Conservation (phyloP, 2,113 vertebrate species). For the Phrynocephalus versicolor region DNA sequence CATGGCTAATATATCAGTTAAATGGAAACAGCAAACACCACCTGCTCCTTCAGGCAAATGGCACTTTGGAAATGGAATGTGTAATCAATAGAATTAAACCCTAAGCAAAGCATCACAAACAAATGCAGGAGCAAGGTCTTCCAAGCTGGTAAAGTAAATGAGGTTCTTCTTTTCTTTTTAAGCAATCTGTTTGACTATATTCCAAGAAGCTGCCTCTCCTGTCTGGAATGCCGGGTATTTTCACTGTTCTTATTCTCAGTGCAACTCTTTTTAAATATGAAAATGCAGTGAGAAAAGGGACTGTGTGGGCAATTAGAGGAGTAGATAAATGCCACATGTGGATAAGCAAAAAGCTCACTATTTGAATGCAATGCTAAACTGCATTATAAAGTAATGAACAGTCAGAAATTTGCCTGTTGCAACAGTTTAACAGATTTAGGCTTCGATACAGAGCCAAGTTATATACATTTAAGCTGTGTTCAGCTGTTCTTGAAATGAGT, state of each 20-base stretch:
- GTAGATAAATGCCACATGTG: slow-evolving; percentile 52
- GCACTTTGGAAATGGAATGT: slow-evolving; percentile 86
- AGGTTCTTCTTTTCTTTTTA: slow-evolving; percentile 31
- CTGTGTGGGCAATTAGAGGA: slow-evolving; percentile 15
- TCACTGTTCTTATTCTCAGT: slow-evolving; percentile 13
- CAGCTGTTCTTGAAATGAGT: background rate
- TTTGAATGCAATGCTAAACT: slow-evolving; percentile 63
- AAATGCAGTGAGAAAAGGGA: background rate
- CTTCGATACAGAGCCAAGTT: background rate
- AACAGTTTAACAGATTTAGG: slow-evolving; percentile 38
- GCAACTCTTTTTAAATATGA: slow-evolving; percentile 7
- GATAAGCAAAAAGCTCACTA: slow-evolving; percentile 51
- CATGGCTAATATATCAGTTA: slow-evolving; percentile 88
- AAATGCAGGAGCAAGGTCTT: slow-evolving; percentile 74
- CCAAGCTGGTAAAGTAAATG: slow-evolving; percentile 63
- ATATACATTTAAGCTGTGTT: background rate
- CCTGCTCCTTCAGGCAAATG: slow-evolving; percentile 87
- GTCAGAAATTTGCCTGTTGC: slow-evolving; percentile 49
- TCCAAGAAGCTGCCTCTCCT: slow-evolving; percentile 47
- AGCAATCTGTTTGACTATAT: slow-evolving; percentile 27
- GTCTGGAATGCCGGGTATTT: slow-evolving; percentile 15
- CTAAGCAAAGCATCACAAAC: slow-evolving; percentile 78
- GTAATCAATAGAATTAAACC: slow-evolving; percentile 88
- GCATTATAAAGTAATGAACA: slow-evolving; percentile 43
- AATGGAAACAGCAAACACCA: slow-evolving; percentile 87